Conservation (phyloP, 2,113 vertebrate genomes). For the Tragelaphus buxtoni region DNA sequence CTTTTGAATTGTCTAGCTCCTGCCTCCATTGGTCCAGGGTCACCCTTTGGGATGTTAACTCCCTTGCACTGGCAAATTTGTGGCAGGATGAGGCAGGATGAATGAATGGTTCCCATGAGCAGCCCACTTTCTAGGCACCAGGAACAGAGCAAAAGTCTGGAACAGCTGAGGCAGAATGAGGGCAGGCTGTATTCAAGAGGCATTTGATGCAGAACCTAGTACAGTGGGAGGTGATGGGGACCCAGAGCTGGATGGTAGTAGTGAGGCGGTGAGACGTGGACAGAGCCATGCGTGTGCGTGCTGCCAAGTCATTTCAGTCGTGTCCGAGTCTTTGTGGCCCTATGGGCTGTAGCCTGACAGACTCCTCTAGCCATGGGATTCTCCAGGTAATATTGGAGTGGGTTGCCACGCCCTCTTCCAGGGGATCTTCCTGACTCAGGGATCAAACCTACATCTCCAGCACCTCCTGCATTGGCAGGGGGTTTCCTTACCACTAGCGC, state of each 20-base stretch:
- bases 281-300: accelerated
- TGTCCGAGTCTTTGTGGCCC: not conserved
- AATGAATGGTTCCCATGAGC: too few relatives aligned
- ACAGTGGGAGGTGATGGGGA: not conserved
- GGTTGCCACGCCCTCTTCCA: not conserved
- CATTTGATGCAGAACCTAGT: not conserved
- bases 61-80: not conserved
- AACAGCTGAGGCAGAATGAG: not conserved
- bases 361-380: not conserved
- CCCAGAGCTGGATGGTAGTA: not conserved
- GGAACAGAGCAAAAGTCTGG: not conserved
- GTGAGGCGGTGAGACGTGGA: not conserved
- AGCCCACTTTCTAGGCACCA: not conserved
- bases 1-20: not conserved
- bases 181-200: not conserved
- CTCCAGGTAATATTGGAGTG: not conserved
- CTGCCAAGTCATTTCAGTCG: not conserved
- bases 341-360: not conserved
- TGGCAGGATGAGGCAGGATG: not conserved
- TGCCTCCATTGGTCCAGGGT: not conserved
- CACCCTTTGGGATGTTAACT: not conserved
- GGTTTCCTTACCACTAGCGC: not conserved
- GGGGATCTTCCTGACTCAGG: not conserved
- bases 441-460: not conserved
- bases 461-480: not conserved